Evolutionary conservation across 2,113 vertebrate genomes (phyloP), one percentile per base, ranked within the genome.

Genomic region (Isichthys henryi): DNA sequence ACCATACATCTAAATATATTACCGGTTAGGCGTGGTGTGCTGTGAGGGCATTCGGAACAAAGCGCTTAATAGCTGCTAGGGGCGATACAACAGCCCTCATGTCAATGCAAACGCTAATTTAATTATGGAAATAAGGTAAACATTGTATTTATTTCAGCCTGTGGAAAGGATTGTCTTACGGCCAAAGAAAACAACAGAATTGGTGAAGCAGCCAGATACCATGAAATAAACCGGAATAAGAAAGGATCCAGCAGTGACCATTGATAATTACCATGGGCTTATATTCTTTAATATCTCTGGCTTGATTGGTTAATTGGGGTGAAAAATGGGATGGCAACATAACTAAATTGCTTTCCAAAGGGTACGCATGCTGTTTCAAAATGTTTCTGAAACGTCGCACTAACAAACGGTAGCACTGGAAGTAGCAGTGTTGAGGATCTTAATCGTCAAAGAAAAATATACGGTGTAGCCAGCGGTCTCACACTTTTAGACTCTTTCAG

Each of bases 1-100:
- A 88, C 56, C 87, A 88, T 62, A 88, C 11, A 88, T 88, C 53
- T 62, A 66, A 58, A 88, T 88, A 66, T 45, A 88, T 88, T 88
- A 88, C 52, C 39, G 2, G 66, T 62, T 88, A 66, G 87, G 87
- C 39, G 43, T 88, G 31, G 56, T 88, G 1, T 88, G 53, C 52
- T n/a, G 35, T 0, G 19, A 45, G 52, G 56, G 9, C 52, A 11
- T 58, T 66, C 13, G 31, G 4, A 62, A 66, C 43, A 66, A 62
- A 88, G 17, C 10, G 39, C 39, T 66, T 66, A 31, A 15, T 50
- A 88, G 87, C 56, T 88, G 56, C 56, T 88, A 13, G 15, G 31
- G 62, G 39, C 15, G 23, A 21, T 52, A 35, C 85, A 31, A 87
- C 0, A 43, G n/a, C n/a, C 35, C 85, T 87, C 31, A 15, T 87